Base-by-base conservation (phyloP, 2,797 vertebrate genomes). In the Macrochelys suwanniensis region DNA sequence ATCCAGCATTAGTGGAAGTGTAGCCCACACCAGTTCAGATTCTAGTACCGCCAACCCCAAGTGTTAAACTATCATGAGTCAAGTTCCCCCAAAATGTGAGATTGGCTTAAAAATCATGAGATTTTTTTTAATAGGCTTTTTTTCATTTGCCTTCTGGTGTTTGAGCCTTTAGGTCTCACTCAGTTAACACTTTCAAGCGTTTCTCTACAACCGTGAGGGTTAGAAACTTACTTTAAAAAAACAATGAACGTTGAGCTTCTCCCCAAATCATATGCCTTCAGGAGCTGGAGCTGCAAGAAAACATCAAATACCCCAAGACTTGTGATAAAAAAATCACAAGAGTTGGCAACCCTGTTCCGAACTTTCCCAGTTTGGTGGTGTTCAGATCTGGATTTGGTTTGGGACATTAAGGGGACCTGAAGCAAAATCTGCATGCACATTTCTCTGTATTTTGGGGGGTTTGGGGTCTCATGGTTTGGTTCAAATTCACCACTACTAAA, bases 371-470 rank as follows among this genome's bases (percentile, higher is more conserved):
- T 5, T 54, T 28, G 85, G 78, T 80, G 47, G 15, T n/a, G 51
- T 25, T 50, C 23, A 3, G 42, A 5, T n/a, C 53, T 16, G 11
- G 25, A 26, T 25, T 59, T 0, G 0, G 1, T 2, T 51, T 0
- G 0, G 8, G 51, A 16, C 26, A 45, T 56, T 15, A 6, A 12
- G 28, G 5, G 0, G 0, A 56, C 21, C 11, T 0, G 2, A 5
- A n/a, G 80, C 49, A 68, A 82, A 86, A 89, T 8, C 7, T 7
- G 28, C 25, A 59, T 5, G 1, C 25, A 82, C 54, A 37, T 0
- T 2, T 25, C 49, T 92, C 31, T 37, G 1, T 28, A 45, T 86
- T 25, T 7, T 49, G 23, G 57, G 77, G 86, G 77, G 61, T 6
- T 80, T 88, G 23, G 80, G 59, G 53, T 45, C 8, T 1, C 1